Percentiles rank a stretch among this genome's conserved stretches.
These are phyloP conservation scores for Arenicola marina DNA, from an alignment of 2,888 invertebrate genomes.

Conservation along the genomic window DNA sequence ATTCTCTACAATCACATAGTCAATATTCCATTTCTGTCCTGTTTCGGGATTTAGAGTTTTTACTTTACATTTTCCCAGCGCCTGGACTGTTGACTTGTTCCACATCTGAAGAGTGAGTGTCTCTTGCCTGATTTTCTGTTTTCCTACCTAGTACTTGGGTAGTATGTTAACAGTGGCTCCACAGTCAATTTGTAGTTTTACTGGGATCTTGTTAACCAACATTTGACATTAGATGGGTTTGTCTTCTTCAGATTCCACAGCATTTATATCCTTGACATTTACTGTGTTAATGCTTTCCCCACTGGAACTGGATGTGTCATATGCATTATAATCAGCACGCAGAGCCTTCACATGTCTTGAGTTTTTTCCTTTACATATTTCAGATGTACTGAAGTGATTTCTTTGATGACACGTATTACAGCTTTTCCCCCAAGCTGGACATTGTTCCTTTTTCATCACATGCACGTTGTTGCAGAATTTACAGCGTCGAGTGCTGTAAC, in stretches of 20 bases:
- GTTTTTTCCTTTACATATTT: background rate
- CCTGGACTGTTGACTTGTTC: conserved; percentile 2
- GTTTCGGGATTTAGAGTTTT: background rate
- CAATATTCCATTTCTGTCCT: conserved; percentile 1
- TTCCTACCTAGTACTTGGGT: background rate
- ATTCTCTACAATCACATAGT: background rate
- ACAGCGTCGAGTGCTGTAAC: background rate
- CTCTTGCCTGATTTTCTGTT: background rate
- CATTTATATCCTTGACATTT: background rate
- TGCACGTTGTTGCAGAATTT: background rate
- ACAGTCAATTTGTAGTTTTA: conserved; percentile 20
- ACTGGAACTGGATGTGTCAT: background rate
- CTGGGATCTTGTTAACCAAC: background rate
- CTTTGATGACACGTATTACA: background rate
- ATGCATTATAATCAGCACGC: too few relatives aligned
- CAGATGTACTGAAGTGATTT: conserved; percentile 4
- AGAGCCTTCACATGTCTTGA: background rate
- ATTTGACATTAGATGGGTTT: background rate
- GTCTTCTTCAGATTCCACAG: background rate
- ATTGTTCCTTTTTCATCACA: conserved; percentile 1
- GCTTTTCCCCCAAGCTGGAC: conserved; percentile 1
- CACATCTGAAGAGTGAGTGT: conserved; percentile 2
- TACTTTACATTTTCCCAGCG: conserved; percentile 1
- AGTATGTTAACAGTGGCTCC: conserved; percentile 15
- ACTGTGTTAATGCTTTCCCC: background rate